phyloP scores from a whole-genome alignment of 2,888 invertebrate genomes.

The Cyaniris semiargus region DNA sequence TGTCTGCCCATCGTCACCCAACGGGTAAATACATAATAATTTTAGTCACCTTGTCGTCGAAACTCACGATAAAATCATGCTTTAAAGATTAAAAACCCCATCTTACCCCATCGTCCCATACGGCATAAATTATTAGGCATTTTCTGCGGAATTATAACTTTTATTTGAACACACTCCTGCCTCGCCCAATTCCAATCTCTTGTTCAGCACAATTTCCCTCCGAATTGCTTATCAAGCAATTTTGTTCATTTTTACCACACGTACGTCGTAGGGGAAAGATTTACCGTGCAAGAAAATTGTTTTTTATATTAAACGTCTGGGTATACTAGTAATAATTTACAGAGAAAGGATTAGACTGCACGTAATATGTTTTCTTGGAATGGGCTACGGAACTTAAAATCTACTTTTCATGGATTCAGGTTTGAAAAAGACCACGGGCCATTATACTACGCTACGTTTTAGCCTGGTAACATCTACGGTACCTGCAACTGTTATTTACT shows the following conservation, averaged over 20 bases:
- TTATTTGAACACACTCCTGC: constrained; percentile 12
- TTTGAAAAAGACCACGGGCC: too few species aligned
- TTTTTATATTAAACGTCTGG: not conserved
- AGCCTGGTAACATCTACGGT: too few species aligned
- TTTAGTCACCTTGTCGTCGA: too few species aligned
- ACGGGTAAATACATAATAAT: too few species aligned
- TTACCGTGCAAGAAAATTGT: not conserved
- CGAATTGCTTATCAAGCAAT: constrained; percentile 26
- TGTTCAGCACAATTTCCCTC: constrained; percentile 16
- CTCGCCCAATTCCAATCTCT: constrained; percentile 1
- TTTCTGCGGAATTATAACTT: not conserved
- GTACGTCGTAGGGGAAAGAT: not conserved
- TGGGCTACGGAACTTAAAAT: not conserved
- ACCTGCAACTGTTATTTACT: not conserved
- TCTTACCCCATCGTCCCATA: not conserved
- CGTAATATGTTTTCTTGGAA: not conserved
- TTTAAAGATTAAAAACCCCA: not conserved
- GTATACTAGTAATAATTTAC: not conserved
- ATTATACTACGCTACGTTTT: too few species aligned
- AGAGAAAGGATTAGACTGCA: not conserved
- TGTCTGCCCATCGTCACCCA: too few species aligned
- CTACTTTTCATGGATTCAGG: too few species aligned
- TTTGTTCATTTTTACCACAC: constrained; percentile 12
- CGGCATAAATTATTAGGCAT: not conserved
- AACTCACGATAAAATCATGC: too few species aligned